phyloP scores from a whole-genome alignment of 2,888 invertebrate species.

The Ormyrus pomaceus region DNA sequence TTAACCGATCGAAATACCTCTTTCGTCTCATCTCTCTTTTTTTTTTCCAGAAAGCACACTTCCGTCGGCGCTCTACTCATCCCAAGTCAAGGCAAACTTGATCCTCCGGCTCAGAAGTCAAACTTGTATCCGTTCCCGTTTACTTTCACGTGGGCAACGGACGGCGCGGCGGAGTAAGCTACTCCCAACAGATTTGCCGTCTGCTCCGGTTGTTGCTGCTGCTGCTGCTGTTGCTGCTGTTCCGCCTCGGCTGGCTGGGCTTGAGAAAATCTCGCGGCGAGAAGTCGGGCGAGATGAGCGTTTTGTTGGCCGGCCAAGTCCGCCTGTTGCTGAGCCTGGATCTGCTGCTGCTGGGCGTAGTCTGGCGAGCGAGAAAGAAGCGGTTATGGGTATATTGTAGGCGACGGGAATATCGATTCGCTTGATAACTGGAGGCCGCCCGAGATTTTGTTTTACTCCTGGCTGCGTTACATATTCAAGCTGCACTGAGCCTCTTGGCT shows the following conservation, averaged over 20 bases:
- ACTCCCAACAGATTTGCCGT: slow-evolving; percentile 69
- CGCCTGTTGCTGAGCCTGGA: slow-evolving; percentile 26
- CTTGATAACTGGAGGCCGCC: too few species aligned
- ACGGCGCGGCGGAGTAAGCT: slow-evolving; percentile 75
- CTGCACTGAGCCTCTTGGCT: too few species aligned
- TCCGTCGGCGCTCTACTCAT: too few species aligned
- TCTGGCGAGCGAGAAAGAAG: neutral
- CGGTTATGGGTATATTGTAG: neutral
- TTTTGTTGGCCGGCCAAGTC: slow-evolving; percentile 48
- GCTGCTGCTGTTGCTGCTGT: slow-evolving; percentile 38
- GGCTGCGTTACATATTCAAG: too few species aligned
- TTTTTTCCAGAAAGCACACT: too few species aligned
- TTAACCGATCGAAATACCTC: too few species aligned
- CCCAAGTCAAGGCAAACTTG: too few species aligned
- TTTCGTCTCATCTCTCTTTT: too few species aligned
- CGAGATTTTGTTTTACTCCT: too few species aligned
- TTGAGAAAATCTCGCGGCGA: slow-evolving; percentile 61
- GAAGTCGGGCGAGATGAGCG: slow-evolving; percentile 62
- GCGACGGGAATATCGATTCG: too few species aligned
- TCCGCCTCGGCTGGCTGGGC: neutral
- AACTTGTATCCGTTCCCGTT: slow-evolving; percentile 73
- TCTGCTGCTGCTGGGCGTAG: slow-evolving; percentile 25
- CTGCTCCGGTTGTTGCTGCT: slow-evolving; percentile 58
- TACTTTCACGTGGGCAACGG: slow-evolving; percentile 77
- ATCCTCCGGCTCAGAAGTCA: slow-evolving; percentile 58